Conservation (phyloP, 2,888 invertebrate genomes). For the Drepana falcataria region DNA sequence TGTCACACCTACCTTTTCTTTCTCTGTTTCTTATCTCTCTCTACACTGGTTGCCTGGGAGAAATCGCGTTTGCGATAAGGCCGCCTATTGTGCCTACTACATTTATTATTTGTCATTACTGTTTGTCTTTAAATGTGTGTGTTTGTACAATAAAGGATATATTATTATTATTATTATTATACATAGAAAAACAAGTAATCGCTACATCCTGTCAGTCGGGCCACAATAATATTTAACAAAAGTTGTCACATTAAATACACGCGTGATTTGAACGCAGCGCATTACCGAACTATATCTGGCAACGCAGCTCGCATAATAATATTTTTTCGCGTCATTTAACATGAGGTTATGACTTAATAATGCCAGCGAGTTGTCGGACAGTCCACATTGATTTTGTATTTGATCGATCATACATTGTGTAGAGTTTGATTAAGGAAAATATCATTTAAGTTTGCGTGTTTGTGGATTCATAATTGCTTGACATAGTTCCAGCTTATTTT, state of each 20-base stretch:
- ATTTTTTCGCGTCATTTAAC: neutral
- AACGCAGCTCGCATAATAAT: conserved; percentile 25
- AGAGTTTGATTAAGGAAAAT: neutral
- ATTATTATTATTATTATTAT: no score
- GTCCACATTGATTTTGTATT: neutral
- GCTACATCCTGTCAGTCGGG: conserved; percentile 16
- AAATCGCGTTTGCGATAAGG: no score
- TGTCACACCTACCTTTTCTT: no score
- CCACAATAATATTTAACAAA: conserved; percentile 32
- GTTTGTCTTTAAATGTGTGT: no score
- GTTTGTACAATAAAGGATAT: no score
- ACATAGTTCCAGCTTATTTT: no score
- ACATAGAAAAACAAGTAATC: neutral
- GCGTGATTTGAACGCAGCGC: conserved; percentile 41
- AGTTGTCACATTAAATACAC: conserved; percentile 46
- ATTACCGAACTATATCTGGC: conserved; percentile 27
- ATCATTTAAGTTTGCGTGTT: neutral
- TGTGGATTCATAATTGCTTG: neutral
- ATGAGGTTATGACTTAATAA: neutral
- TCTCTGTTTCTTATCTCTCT: no score
- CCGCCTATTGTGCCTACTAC: no score
- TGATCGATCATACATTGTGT: neutral
- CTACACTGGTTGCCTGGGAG: no score
- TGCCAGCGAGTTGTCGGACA: neutral
- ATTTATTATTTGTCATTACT: no score